phyloP scores from a whole-genome alignment of 64 coral and sea anemone genomes.

The Anthopleura sola region DNA sequence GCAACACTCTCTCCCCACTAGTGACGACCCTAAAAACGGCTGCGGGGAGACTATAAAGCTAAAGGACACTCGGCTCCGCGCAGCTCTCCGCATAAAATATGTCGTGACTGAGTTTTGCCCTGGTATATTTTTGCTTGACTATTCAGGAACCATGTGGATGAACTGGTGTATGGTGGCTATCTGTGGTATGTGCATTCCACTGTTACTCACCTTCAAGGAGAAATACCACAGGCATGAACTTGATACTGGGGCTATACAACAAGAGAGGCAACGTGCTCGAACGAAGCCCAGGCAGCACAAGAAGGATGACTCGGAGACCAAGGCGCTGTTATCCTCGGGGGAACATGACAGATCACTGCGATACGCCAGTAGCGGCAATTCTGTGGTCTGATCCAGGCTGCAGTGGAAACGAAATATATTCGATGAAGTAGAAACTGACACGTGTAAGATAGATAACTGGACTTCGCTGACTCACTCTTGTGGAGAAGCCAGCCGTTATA shows the following conservation, averaged over 20 bases:
- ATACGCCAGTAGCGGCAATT: slow-evolving; percentile 8
- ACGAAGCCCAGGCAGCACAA: background rate
- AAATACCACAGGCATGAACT: slow-evolving; percentile 65
- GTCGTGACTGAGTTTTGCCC: no score
- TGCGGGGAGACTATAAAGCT: no score
- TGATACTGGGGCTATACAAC: slow-evolving; percentile 27
- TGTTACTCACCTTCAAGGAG: slow-evolving; percentile 73
- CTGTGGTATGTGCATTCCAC: slow-evolving; percentile 73
- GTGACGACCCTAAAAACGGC: no score
- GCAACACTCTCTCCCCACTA: no score
- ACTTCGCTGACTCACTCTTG: no score
- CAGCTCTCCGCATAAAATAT: no score
- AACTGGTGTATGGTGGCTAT: slow-evolving; percentile 88
- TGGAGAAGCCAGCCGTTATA: no score
- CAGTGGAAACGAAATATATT: background rate
- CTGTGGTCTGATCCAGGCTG: background rate
- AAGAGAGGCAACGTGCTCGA: background rate
- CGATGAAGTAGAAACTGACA: background rate
- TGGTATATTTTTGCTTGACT: no score
- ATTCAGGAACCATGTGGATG: slow-evolving; percentile 87
- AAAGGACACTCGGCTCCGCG: no score
- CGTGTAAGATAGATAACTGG: no score
- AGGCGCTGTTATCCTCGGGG: background rate
- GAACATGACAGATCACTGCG: background rate
- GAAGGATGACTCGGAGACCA: background rate